Conservation (phyloP, 2,797 vertebrate genomes). For the Sebastes goodei region DNA sequence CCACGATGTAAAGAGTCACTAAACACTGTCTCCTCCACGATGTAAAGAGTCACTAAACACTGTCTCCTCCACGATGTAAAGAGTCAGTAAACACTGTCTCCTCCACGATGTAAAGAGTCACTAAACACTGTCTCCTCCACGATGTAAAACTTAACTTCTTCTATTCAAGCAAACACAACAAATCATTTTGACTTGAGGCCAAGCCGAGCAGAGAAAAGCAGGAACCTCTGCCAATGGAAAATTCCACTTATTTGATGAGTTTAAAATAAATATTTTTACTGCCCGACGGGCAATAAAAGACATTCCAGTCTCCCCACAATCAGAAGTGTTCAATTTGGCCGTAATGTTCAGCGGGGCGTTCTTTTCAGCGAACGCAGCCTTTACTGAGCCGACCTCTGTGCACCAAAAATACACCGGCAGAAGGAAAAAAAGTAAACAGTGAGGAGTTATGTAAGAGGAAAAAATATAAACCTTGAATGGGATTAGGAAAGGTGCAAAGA, state of each 20-base stretch:
- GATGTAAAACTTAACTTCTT: background rate
- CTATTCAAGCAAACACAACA: background rate
- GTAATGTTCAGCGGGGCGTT: conserved; percentile 65
- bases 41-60: too few relatives aligned
- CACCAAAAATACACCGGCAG: conserved; percentile 1
- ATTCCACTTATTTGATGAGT: conserved; percentile 78
- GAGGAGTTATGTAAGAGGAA: conserved; percentile 3
- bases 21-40: too few relatives aligned
- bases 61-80: too few relatives aligned
- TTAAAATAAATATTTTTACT: conserved; percentile 79
- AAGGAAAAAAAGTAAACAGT: background rate
- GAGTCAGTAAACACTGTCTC: too few relatives aligned
- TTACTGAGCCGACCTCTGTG: conserved; percentile 30
- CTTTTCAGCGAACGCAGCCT: conserved; percentile 48
- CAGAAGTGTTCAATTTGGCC: conserved; percentile 58
- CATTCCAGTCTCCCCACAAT: conserved; percentile 77
- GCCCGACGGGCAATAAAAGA: conserved; percentile 69
- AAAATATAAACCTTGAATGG: background rate
- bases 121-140: background rate
- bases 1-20: too few relatives aligned
- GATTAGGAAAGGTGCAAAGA: background rate
- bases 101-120: background rate
- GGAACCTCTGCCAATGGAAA: conserved; percentile 69
- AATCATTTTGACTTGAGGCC: background rate
- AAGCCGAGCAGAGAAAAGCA: conserved; percentile 13